Percentiles rank a stretch among this genome's conserved stretches.
These are phyloP conservation scores for Hydroisotoma schaefferi DNA, from an alignment of 2,888 invertebrate genomes.

Conservation along the genomic window DNA sequence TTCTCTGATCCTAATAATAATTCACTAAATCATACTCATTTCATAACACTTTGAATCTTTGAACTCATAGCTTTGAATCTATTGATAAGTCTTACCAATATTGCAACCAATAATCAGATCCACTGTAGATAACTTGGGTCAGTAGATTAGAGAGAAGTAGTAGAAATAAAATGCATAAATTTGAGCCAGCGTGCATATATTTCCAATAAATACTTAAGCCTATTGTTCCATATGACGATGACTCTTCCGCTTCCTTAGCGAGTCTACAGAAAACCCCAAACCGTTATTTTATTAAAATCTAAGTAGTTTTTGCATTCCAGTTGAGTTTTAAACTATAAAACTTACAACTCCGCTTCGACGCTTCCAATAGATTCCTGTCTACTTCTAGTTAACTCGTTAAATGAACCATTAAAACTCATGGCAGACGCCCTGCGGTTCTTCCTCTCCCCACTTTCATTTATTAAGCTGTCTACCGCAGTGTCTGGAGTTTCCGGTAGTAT, in stretches of 20 bases:
- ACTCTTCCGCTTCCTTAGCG: conserved; percentile 1
- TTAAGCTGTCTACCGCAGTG: neutral
- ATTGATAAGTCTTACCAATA: conserved; percentile 58
- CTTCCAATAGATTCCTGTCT: neutral
- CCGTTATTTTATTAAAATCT: neutral
- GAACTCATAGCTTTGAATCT: neutral
- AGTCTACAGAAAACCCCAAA: neutral
- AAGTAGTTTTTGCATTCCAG: no score
- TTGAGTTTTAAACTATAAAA: neutral
- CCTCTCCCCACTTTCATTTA: no score
- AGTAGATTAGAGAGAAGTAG: conserved; percentile 60
- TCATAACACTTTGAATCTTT: no score
- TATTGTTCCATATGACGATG: conserved; percentile 22
- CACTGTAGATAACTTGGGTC: conserved; percentile 63
- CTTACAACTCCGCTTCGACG: conserved; percentile 2
- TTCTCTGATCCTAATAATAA: neutral
- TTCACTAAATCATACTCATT: no score
- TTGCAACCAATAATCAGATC: conserved; percentile 70
- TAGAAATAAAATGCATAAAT: conserved; percentile 59
- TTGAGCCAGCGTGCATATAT: conserved; percentile 62
- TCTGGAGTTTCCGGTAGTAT: conserved; percentile 54
- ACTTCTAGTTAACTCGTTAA: neutral
- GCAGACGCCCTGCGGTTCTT: neutral
- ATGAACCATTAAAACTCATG: neutral
- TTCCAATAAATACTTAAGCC: conserved; percentile 32